Evolutionary conservation across 2,113 vertebrate species (phyloP).

Genomic region (Turnix velox): DNA sequence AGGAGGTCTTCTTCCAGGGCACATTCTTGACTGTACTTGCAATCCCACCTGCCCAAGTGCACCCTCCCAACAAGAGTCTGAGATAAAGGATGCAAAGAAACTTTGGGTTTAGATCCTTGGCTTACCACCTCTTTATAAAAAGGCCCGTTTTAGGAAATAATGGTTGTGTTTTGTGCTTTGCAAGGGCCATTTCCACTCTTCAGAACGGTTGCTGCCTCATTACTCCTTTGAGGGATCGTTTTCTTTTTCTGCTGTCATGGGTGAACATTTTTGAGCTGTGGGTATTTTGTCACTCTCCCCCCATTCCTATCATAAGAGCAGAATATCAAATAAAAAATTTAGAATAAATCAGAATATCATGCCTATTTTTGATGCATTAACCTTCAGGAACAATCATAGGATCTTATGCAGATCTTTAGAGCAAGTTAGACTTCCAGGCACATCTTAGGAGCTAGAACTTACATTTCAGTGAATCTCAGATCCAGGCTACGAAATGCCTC

Average conservation of each 20-base stretch:
- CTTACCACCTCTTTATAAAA: not conserved
- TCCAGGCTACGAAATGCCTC: not conserved
- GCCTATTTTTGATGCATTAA: not conserved
- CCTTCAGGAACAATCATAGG: not conserved
- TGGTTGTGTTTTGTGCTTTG: not conserved
- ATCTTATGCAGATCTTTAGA: not conserved
- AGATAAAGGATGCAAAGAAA: not conserved
- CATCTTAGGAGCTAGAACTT: not conserved
- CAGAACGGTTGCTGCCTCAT: not conserved
- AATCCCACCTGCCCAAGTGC: not conserved
- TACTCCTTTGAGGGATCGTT: no score
- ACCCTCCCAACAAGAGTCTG: not conserved
- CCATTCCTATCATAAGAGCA: not conserved
- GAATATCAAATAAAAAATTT: not conserved
- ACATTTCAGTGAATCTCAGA: not conserved
- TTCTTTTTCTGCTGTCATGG: no score
- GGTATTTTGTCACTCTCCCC: not conserved
- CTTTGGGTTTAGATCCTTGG: not conserved
- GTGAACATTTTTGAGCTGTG: not conserved
- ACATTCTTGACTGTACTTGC: not conserved
- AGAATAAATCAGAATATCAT: not conserved
- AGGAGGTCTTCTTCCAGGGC: not conserved
- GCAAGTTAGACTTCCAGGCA: not conserved
- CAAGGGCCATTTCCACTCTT: not conserved
- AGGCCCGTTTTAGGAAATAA: not conserved